Conservation (phyloP, 2,113 vertebrate genomes). For the Oryzias javanicus region DNA sequence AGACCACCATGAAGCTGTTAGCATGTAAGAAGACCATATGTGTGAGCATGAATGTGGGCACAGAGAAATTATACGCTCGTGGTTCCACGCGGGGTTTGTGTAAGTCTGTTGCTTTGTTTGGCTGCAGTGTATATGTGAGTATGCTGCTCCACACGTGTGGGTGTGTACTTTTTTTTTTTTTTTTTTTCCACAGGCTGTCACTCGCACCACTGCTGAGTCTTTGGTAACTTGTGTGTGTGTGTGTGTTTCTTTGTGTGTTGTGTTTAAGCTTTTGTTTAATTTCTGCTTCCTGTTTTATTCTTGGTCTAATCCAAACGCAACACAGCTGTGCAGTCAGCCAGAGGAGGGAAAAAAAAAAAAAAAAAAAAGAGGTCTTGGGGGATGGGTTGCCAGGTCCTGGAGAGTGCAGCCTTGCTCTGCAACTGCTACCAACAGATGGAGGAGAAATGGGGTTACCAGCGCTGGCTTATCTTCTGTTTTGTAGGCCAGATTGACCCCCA, state of each 20-base stretch:
- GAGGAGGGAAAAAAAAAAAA: constrained; percentile 55
- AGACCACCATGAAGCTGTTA: constrained; percentile 63
- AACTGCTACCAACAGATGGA: constrained; percentile 75
- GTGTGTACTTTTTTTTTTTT: constrained; percentile 41
- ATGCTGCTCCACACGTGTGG: constrained; percentile 45
- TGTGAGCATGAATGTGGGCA: constrained; percentile 64
- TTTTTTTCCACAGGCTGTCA: constrained; percentile 56
- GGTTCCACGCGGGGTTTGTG: constrained; percentile 49
- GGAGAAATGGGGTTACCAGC: constrained; percentile 73
- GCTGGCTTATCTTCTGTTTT: constrained; percentile 67
- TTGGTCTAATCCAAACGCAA: constrained; percentile 82
- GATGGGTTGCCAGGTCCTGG: constrained; percentile 71
- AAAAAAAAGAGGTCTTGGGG: constrained; percentile 46
- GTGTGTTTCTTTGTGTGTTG: constrained; percentile 28
- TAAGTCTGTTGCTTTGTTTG: constrained; percentile 53
- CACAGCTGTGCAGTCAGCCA: constrained; percentile 79
- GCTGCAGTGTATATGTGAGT: constrained; percentile 32
- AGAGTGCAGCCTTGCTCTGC: constrained; percentile 65
- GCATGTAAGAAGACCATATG: constrained; percentile 62
- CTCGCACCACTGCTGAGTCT: constrained; percentile 51
- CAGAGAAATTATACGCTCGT: constrained; percentile 52
- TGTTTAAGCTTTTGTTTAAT: constrained; percentile 80
- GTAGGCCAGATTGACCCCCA: constrained; percentile 66
- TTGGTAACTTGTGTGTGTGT: constrained; percentile 55
- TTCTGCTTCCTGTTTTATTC: constrained; percentile 85